These are phyloP conservation scores for Cliona cf. orientalis DNA, from an alignment of 37 sponge, comb jelly and placozoan species.

Conservation along the genomic window DNA sequence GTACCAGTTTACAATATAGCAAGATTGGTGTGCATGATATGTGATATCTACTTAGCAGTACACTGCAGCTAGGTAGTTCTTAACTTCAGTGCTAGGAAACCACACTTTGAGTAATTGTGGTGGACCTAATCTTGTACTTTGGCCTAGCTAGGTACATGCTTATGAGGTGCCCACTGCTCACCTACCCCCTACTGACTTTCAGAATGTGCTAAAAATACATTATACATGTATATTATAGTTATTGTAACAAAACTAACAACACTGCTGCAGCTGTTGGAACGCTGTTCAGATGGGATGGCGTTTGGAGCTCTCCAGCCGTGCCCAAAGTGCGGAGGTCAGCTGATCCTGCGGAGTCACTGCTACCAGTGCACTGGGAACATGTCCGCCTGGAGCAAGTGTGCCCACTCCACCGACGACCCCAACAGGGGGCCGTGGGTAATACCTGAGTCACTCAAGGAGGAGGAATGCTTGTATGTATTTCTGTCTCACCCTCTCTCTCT, in stretches of 20 bases:
- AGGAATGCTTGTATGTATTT: conserved; percentile 50
- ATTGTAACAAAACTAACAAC: no score
- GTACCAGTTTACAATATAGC: no score
- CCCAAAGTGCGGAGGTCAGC: conserved; percentile 77
- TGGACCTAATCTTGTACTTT: no score
- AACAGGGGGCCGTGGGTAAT: conserved; percentile 69
- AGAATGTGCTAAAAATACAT: no score
- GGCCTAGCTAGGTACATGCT: no score
- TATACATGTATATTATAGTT: no score
- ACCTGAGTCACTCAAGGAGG: conserved; percentile 68
- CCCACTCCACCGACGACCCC: conserved; percentile 70
- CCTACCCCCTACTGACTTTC: neutral
- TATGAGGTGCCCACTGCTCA: neutral
- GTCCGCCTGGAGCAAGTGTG: conserved; percentile 94
- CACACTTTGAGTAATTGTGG: no score
- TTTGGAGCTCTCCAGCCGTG: conserved; percentile 87
- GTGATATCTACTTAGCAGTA: neutral
- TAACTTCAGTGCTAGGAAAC: no score
- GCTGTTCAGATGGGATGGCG: conserved; percentile 84
- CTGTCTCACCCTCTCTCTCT: neutral
- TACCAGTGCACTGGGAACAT: conserved; percentile 93
- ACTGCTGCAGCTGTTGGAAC: conserved; percentile 78
- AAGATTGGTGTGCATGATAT: neutral
- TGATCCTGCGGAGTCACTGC: conserved; percentile 38
- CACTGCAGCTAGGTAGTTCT: neutral